Evolutionary conservation across 2,113 vertebrate species (phyloP).

Genomic region (Gallinago paraguaiae): DNA sequence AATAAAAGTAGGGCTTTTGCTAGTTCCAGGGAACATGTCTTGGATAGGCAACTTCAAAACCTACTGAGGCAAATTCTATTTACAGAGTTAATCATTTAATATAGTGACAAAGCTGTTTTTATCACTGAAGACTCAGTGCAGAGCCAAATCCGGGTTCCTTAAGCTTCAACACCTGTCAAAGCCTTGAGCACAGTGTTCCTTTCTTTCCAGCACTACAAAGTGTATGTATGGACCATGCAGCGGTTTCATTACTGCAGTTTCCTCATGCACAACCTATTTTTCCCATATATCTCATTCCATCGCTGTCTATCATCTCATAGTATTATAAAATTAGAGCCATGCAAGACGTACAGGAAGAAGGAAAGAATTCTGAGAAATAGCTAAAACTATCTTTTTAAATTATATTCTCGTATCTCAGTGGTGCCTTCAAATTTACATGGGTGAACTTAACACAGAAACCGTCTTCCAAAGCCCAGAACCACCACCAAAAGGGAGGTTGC

Average conservation of each 20-base stretch:
- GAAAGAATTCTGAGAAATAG: neutral
- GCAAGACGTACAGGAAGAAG: no score
- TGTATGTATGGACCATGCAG: accelerated
- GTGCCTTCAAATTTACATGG: neutral
- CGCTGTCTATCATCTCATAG: neutral
- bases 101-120: neutral
- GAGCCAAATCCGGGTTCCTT: neutral
- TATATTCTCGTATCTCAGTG: neutral
- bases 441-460: neutral
- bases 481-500: neutral
- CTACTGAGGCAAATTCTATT: neutral
- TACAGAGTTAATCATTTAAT: neutral
- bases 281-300: neutral
- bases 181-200: neutral
- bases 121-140: neutral
- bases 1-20: neutral
- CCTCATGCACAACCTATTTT: neutral
- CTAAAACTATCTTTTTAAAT: neutral
- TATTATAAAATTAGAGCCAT: neutral
- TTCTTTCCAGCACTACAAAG: neutral
- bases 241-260: neutral
- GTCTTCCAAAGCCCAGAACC: neutral
- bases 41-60: neutral
- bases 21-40: neutral
- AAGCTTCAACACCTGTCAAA: neutral